phyloP scores from a whole-genome alignment of 2,113 vertebrate species.

The Pteronura brasiliensis region DNA sequence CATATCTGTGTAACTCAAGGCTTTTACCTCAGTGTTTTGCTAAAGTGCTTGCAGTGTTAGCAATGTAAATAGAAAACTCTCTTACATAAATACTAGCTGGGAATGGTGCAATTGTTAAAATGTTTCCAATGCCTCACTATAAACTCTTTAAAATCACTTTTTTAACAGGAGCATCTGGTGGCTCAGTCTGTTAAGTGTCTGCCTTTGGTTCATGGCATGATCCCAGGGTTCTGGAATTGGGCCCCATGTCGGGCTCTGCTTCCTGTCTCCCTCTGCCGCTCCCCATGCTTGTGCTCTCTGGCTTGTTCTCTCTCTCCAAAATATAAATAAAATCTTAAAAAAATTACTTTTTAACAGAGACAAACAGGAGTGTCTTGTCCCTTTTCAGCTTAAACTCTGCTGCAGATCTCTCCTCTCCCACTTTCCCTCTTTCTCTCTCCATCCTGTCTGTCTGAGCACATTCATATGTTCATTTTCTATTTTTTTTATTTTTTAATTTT shows the following conservation, averaged over 20 bases:
- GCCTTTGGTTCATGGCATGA: too few relatives aligned
- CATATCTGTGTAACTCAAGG: neutral
- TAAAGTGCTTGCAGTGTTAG: neutral
- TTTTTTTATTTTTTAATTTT: neutral
- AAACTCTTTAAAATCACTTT: neutral
- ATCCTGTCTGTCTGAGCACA: neutral
- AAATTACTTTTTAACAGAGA: neutral
- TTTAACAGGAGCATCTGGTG: too few relatives aligned
- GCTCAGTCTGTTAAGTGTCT: too few relatives aligned
- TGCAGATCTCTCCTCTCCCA: neutral
- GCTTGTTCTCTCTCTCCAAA: too few relatives aligned
- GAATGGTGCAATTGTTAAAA: neutral
- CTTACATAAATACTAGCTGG: neutral
- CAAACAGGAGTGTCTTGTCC: neutral
- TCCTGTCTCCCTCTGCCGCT: too few relatives aligned
- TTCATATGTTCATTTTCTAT: neutral
- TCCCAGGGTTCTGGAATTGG: too few relatives aligned
- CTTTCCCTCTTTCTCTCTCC: neutral
- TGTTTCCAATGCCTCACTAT: neutral
- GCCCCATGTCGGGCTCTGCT: too few relatives aligned
- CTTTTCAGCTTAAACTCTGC: neutral
- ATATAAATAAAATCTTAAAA: too few relatives aligned
- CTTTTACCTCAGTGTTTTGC: neutral
- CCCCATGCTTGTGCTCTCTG: too few relatives aligned
- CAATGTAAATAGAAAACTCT: neutral